Base-by-base conservation (phyloP, 2,888 invertebrate species). In the Scotopteryx bipunctaria region DNA sequence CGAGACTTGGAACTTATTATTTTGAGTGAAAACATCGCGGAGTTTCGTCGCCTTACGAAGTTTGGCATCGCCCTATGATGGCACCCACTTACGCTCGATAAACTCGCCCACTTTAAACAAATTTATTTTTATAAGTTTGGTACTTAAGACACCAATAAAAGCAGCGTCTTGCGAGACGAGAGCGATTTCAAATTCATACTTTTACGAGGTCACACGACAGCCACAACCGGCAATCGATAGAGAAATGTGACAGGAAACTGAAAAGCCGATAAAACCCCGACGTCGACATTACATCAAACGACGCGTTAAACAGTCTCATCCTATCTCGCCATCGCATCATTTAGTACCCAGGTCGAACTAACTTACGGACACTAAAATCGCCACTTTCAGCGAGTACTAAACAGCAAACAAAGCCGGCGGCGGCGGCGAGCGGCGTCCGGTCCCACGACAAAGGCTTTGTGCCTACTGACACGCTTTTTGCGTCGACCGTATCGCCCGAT, bases 381-480 rank as follows among this genome's bases (percentile, higher is more conserved):
- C 76, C 80, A 86, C 78, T 87, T 87, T 83, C 76, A 84, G 83
- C 74, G 73, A 73, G 76, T 77, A 82, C 85, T 86, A 86, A 87
- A 85, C 81, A 86, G 82, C 81, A 83, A 84, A 86, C 89, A 87
- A 87, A 81, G 85, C 76, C 67, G 63, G 76, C 73, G 76, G 74
- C 81, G 81, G 75, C 81, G 80, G 81, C 79, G 77, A 76, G 86
- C 83, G 85, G 86, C 85, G 87, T 86, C 86, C 86, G 86, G 85
- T 76, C 72, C 42, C 75, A 65, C 82, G 80, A 89, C 88, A 88
- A 90, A 88, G 86, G 70, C 87, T 81, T 86, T 86, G 84, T 86
- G 73, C 70, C 77, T 81, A 86, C 78, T 88, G 88, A 87, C 88
- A 89, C 87, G 88, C 87, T 90, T 89, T 88, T 89, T 90, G 86